Evolutionary conservation across 2,113 vertebrate genomes (phyloP), one percentile per base, ranked within the genome.

Genomic region (Corynorhinus townsendii): DNA sequence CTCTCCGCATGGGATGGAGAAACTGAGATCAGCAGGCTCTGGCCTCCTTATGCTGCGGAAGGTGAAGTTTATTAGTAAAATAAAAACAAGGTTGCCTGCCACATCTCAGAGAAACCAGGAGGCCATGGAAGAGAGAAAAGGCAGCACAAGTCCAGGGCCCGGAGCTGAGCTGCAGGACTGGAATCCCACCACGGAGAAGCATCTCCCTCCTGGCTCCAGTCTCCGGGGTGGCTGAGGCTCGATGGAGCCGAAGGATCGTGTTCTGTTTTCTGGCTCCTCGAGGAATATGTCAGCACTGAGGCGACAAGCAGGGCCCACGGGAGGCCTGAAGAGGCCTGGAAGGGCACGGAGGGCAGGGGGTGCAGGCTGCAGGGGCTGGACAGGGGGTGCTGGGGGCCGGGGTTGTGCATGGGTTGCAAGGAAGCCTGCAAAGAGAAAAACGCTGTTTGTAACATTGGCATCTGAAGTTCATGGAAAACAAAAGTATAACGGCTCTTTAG

Each of bases 51-150:
- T 75, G 76, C 87, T 73, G 47, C 84, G 73, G 10, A 93, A 73
- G n/a, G n/a, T 38, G 30, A 96, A 15, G 28, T 96, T 96, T 96
- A 96, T 96, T 96, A 84, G 38, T 64, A 80, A 85, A 94, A 76
- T 66, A 76, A 87, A 93, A 80, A 75, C 19, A 2, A 72, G 33
- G n/a, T 28, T 54, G 16, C 68, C 86, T 49, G 47, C 38, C 47
- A 6, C 59, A 38, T 85, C 69, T 77, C 64, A 56, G 56, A 66
- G 56, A 91, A 16, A 79, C 59, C 35, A 28, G 64, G 75, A 87
- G 54, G 84, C 66, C 52, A 47, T 4, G 35, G 49, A 81, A 85
- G 40, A 68, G 19, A 93, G 11, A 35, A 69, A 52, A 82, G 66
- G 69, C 86, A 49, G 28, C 73, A 85, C 30, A 82, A 28, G 90